phyloP scores from a whole-genome alignment of 2,888 invertebrate species.

The Limnephilus marmoratus region DNA sequence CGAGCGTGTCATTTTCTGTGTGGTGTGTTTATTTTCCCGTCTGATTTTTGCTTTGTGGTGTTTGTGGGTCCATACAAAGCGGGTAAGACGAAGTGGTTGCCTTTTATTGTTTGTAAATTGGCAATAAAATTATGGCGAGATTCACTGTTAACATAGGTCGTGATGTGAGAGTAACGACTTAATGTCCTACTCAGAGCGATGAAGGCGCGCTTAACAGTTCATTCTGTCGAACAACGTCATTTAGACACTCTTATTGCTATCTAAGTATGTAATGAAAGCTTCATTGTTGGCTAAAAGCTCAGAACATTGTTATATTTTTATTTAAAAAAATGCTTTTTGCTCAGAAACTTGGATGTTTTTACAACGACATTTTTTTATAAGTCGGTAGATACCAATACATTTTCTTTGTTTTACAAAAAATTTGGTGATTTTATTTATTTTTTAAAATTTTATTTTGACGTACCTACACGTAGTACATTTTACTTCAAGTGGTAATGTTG shows the following conservation, averaged over 20 bases:
- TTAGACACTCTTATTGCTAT: conserved; percentile 16
- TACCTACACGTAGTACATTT: too few species aligned
- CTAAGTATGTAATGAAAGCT: not conserved
- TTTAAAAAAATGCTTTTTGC: not conserved
- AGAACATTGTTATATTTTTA: not conserved
- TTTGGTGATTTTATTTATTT: too few species aligned
- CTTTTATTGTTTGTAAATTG: conserved; percentile 80
- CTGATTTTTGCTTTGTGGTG: not conserved
- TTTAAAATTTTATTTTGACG: too few species aligned
- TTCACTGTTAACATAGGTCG: conserved; percentile 56
- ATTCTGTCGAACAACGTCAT: conserved; percentile 44
- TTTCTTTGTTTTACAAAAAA: too few species aligned
- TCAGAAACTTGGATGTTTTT: not conserved
- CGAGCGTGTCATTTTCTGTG: not conserved
- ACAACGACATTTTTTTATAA: not conserved
- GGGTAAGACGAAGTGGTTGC: conserved; percentile 69
- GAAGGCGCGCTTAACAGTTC: conserved; percentile 37
- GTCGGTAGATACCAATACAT: not conserved
- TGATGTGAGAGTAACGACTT: conserved; percentile 40
- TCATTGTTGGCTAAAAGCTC: not conserved
- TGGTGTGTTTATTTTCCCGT: conserved; percentile 18
- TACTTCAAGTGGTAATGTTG: too few species aligned
- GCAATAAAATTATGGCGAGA: conserved; percentile 76
- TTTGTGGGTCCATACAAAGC: conserved; percentile 37
- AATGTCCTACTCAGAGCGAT: conserved; percentile 45